phyloP scores from a whole-genome alignment of 30 jellyfish, hydroid and myxozoan species.

The Cassiopea andromeda region DNA sequence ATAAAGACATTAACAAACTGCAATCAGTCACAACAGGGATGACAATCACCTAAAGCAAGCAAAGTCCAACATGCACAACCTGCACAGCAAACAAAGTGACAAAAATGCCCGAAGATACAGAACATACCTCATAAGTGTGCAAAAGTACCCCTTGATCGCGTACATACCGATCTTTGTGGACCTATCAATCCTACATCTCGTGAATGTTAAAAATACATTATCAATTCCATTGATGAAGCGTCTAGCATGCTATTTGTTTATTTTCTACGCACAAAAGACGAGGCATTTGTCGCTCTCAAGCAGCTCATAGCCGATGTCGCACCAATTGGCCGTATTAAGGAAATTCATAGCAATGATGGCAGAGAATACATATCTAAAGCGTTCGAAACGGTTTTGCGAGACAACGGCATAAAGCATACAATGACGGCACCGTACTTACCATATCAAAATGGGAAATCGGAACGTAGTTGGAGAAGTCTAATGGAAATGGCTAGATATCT shows the following conservation, averaged over 20 bases:
- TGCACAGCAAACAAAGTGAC: constrained; percentile 63
- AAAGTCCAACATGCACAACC: constrained; percentile 36
- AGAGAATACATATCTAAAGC: constrained; percentile 17
- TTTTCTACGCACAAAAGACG: constrained; percentile 4
- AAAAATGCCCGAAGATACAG: constrained; percentile 21
- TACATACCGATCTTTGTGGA: constrained; percentile 57
- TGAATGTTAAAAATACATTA: constrained; percentile 53
- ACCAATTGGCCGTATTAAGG: neutral
- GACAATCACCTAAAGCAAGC: constrained; percentile 25
- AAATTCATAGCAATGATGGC: constrained; percentile 43
- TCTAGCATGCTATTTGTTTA: constrained; percentile 45
- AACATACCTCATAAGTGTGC: constrained; percentile 28
- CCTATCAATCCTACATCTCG: constrained; percentile 47
- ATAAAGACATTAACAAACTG: constrained; percentile 25
- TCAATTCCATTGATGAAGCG: constrained; percentile 53
- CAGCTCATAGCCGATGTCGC: neutral
- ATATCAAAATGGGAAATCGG: constrained; percentile 43
- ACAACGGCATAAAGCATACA: constrained; percentile 43
- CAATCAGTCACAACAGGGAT: constrained; percentile 53
- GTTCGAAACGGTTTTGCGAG: constrained; percentile 24
- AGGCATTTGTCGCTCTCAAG: neutral
- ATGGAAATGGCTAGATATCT: constrained; percentile 63
- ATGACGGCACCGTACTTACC: constrained; percentile 46
- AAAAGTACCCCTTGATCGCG: constrained; percentile 45
- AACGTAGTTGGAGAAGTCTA: constrained; percentile 61